Evolutionary conservation across 2,113 vertebrate species (phyloP), one percentile per base, ranked within the genome.

Genomic region (Aptenodytes forsteri): DNA sequence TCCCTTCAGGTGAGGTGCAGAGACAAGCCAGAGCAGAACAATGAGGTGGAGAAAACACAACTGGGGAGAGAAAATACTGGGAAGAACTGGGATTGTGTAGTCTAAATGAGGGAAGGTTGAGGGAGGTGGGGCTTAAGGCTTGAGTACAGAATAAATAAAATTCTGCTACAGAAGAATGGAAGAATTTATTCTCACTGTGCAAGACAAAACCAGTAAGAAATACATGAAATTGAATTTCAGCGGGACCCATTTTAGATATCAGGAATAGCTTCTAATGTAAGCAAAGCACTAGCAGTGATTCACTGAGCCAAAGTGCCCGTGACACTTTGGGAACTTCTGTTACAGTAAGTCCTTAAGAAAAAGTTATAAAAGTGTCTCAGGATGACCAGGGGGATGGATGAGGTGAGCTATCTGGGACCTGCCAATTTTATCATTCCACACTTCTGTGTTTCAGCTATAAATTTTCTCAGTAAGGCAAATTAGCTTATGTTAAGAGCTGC

Each of bases 11-110:
- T 55, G 66, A 90, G 52, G 10, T 79, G 26, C 52, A 91, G 47
- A 71, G 50, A 67, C 65, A 78, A 87, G 42, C 8, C 73, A 52
- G 44, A 82, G 27, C 18, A 77, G 40, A 88, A 58, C 34, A 58
- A 20, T 0, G 0, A 64, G 13, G 8, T 71, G 44, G 21, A 82
- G 50, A 75, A 66, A 89, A 16, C 9, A 14, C 0, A 0, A 7
- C 16, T n/a, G 11, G 14, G 9, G 22, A 71, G 29, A 72, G 20
- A 10, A 87, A 82, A 66, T 23, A 32, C 8, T 52, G n/a, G 15
- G 46, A 65, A 87, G 81, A 66, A 29, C 29, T 38, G 25, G 32
- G 16, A 55, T 16, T 50, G 22, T 66, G 42, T 49, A 54, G 21
- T 55, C 13, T 27, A 55, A 76, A 40, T 3, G 6, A 42, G 17